Evolutionary conservation across 1,140 invertebrate species (phyloP).

Genomic region (Elymnias hypermnestra): DNA sequence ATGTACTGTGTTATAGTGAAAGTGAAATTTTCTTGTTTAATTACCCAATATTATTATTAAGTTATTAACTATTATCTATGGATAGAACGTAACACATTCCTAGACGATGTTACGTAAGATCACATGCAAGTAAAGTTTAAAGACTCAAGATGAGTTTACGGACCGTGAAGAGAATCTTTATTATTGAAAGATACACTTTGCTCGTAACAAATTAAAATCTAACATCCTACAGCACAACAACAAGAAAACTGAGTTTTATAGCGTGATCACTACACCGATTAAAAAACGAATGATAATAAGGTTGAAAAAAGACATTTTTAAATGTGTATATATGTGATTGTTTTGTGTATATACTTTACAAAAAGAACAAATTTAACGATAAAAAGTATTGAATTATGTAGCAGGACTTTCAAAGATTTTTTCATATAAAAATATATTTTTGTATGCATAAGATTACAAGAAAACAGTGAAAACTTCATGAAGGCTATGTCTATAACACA

Average conservation of each 20-base stretch:
- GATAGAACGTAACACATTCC: constrained; percentile 24
- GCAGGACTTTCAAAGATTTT: too few relatives aligned
- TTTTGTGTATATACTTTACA: too few relatives aligned
- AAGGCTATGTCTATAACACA: too few relatives aligned
- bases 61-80: constrained; percentile 20
- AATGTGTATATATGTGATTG: too few relatives aligned
- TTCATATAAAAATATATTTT: too few relatives aligned
- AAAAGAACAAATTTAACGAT: too few relatives aligned
- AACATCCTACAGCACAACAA: constrained; percentile 12
- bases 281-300: too few relatives aligned
- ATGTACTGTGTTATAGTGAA: constrained; percentile 9
- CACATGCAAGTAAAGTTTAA: constrained; percentile 28
- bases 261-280: constrained; percentile 17
- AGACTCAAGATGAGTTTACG: constrained; percentile 23
- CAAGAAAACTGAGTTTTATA: constrained; percentile 8
- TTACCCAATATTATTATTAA: constrained; percentile 13
- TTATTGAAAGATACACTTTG: constrained; percentile 17
- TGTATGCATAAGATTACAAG: too few relatives aligned
- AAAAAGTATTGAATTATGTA: too few relatives aligned
- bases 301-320: too few relatives aligned
- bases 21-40: constrained; percentile 14
- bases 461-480: too few relatives aligned
- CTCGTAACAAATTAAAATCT: constrained; percentile 2
- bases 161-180: constrained; percentile 31
- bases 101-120: constrained; percentile 31